phyloP scores from a whole-genome alignment of 2,888 invertebrate genomes.

The Cephus rjabovi region DNA sequence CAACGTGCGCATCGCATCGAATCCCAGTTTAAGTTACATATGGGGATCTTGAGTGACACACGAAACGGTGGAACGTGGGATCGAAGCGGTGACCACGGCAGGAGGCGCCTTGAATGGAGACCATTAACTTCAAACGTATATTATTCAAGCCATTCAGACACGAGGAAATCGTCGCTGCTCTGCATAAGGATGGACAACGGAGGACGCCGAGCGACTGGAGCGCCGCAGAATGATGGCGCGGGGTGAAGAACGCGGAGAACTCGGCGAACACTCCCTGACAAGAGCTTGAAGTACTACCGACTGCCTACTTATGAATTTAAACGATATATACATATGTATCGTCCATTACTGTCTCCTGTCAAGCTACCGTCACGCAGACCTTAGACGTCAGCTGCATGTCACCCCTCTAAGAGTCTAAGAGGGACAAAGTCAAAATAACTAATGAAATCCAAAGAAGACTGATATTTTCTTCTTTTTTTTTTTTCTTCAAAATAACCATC shows the following conservation, averaged over 20 bases:
- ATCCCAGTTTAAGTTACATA: not conserved
- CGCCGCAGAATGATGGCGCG: not conserved
- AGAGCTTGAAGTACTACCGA: constrained; percentile 26
- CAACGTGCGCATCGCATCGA: not conserved
- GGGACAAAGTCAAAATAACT: not conserved
- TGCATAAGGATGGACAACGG: constrained; percentile 44
- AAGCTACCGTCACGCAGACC: not conserved
- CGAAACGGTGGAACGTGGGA: constrained; percentile 30
- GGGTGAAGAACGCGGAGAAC: not conserved
- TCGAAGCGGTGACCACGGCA: constrained; percentile 7
- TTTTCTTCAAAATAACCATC: not conserved
- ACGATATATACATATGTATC: constrained; percentile 38
- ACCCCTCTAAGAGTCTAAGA: not conserved
- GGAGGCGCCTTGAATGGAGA: constrained; percentile 51
- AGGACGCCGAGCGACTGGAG: constrained; percentile 8
- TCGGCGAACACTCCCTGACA: constrained; percentile 22
- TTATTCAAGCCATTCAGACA: constrained; percentile 49
- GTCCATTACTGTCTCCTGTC: constrained; percentile 38
- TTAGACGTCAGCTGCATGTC: not conserved
- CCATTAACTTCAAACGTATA: constrained; percentile 54
- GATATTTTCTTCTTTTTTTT: no score
- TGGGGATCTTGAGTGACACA: constrained; percentile 8
- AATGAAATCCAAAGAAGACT: not conserved
- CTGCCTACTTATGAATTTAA: constrained; percentile 40
- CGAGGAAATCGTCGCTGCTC: constrained; percentile 46